A percentile compares a stretch with the other conserved stretches of the same genome.
phyloP scores from a whole-genome alignment of 2,113 vertebrate species.

The Scortum barcoo region DNA sequence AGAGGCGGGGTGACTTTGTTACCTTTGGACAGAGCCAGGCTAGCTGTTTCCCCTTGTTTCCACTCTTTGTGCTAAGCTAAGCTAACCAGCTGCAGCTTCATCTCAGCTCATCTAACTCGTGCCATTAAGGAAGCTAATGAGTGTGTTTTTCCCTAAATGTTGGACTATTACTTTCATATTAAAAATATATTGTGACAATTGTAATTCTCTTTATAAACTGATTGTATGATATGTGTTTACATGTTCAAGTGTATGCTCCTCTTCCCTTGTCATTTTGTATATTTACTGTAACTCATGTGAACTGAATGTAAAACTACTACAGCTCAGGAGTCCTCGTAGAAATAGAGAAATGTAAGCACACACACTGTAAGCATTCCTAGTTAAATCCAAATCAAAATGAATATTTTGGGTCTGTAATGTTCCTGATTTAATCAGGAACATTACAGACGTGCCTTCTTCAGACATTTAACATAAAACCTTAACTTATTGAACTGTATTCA shows the following conservation, averaged over 20 bases:
- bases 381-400: not conserved
- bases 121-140: not conserved
- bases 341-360: not conserved
- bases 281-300: slow-evolving; percentile 33
- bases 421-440: not conserved
- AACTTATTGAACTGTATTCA: slow-evolving; percentile 44
- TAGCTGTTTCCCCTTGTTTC: not conserved
- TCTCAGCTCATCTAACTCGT: not conserved
- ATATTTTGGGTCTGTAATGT: too few relatives aligned
- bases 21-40: not conserved
- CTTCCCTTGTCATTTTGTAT: slow-evolving; percentile 35
- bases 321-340: slow-evolving; percentile 43
- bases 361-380: not conserved
- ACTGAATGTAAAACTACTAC: slow-evolving; percentile 44
- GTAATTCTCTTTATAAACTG: slow-evolving; percentile 2
- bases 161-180: slow-evolving; percentile 3
- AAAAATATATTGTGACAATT: slow-evolving; percentile 3
- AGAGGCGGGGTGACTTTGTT: not conserved
- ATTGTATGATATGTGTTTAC: slow-evolving; percentile 27
- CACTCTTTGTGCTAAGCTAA: slow-evolving; percentile 13
- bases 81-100: not conserved
- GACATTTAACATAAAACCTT: slow-evolving; percentile 20
- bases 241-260: slow-evolving; percentile 6
- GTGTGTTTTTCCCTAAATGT: not conserved
- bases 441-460: slow-evolving; percentile 36